A percentile compares a stretch with the other conserved stretches of the same genome.
These are phyloP conservation scores for Trissolcus basalis DNA, from an alignment of 1,140 invertebrate genomes.

Conservation along the genomic window DNA sequence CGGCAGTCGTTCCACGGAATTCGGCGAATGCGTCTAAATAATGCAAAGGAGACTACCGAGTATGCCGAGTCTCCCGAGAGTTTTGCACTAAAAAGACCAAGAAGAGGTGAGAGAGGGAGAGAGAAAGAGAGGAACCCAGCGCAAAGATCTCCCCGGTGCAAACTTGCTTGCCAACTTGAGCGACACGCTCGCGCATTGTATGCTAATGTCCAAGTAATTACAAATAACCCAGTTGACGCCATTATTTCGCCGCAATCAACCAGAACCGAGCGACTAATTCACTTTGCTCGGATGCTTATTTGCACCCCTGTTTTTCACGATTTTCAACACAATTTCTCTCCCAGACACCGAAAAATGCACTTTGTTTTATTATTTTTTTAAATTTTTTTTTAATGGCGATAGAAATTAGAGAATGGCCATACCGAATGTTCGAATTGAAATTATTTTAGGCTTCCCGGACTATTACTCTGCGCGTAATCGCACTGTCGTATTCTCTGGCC, in stretches of 20 bases:
- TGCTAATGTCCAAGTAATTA: slow-evolving; percentile 64
- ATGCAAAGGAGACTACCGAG: slow-evolving; percentile 41
- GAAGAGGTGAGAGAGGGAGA: slow-evolving; percentile 30
- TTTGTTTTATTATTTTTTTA: too few species aligned
- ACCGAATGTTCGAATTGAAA: slow-evolving; percentile 50
- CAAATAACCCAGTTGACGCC: slow-evolving; percentile 55
- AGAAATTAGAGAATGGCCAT: slow-evolving; percentile 36
- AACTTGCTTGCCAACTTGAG: slow-evolving; percentile 54
- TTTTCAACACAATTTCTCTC: too few species aligned
- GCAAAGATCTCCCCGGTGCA: slow-evolving; percentile 16
- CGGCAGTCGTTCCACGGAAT: slow-evolving; percentile 40
- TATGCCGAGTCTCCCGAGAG: slow-evolving; percentile 10
- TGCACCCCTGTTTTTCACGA: too few species aligned
- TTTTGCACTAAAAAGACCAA: slow-evolving; percentile 26
- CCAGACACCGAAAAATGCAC: too few species aligned
- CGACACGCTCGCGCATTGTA: slow-evolving; percentile 62
- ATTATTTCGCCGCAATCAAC: slow-evolving; percentile 1
- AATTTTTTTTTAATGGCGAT: background rate
- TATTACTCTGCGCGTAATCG: slow-evolving; percentile 51
- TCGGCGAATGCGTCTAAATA: slow-evolving; percentile 56
- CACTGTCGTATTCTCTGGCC: slow-evolving; percentile 54
- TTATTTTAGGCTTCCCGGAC: slow-evolving; percentile 55
- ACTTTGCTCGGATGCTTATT: background rate
- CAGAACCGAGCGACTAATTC: background rate
- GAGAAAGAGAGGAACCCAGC: too few species aligned